Percentiles rank a stretch among this genome's conserved stretches.
Conservation (phyloP, 2,888 invertebrate genomes). For the Mycalesis mineus region DNA sequence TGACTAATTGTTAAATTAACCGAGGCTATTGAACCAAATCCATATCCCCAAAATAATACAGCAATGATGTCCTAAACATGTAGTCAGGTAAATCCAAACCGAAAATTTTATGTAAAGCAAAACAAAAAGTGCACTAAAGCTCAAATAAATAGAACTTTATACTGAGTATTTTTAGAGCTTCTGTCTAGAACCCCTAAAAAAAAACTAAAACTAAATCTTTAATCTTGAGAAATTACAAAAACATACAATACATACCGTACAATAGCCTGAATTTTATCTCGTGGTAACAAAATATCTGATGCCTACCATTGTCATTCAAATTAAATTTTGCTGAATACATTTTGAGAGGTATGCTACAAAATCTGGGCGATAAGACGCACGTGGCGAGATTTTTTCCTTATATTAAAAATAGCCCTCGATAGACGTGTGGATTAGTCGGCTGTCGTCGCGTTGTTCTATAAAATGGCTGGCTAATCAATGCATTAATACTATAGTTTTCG, state of each 20-base stretch:
- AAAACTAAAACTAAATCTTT: not conserved
- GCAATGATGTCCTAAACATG: too few species aligned
- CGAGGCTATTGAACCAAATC: too few species aligned
- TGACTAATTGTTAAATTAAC: too few species aligned
- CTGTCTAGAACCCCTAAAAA: too few species aligned
- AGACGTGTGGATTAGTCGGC: not conserved
- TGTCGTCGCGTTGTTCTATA: not conserved
- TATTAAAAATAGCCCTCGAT: not conserved
- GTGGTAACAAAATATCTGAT: not conserved
- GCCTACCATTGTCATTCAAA: not conserved
- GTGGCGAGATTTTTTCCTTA: not conserved
- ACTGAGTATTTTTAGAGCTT: too few species aligned
- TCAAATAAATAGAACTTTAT: too few species aligned
- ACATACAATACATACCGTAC: conserved; percentile 1
- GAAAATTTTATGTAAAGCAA: too few species aligned
- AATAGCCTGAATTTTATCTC: not conserved
- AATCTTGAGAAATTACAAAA: not conserved
- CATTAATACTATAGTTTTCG: too few species aligned
- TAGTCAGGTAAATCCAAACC: too few species aligned
- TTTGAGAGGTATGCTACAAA: not conserved
- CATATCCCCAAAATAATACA: too few species aligned
- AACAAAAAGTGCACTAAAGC: too few species aligned
- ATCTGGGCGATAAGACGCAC: not conserved
- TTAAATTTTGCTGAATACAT: not conserved
- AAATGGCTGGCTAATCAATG: too few species aligned